Evolutionary conservation across 2,797 vertebrate species (phyloP), one percentile per base, ranked within the genome.

Genomic region (Cuniculus paca): DNA sequence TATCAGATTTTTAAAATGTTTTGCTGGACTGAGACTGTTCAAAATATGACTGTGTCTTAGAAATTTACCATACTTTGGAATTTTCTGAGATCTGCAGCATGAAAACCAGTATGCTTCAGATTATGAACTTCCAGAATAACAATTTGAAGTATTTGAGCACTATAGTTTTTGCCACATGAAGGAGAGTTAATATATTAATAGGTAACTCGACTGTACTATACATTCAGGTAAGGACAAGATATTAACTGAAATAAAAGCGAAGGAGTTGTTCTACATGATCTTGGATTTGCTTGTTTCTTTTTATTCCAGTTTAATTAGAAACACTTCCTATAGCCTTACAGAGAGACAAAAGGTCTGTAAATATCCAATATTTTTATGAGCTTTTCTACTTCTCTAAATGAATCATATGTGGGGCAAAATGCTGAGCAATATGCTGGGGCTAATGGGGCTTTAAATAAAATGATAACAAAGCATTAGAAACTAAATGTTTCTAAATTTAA

Each of bases 391-490:
- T 89, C 63, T 96, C 63, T 94, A 82, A 89, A 91, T 95, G 88
- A 96, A 95, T 97, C 91, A 95, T 88, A 91, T 52, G 4, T 84
- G 56, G 17, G 28, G 45, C 16, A 97, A 85, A 96, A 95, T 48
- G 10, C 36, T 88, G 52, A 95, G 56, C 95, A 95, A 60, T 91
- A 86, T 84, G 31, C 58, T 97, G 60, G 74, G 54, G 65, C 63
- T 97, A 95, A 98, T 97, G 82, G 63, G 39, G 72, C 75, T 96
- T 97, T 97, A 97, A 97, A 95, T 97, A 96, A 96, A 98, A 92
- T 92, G 79, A 42, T 50, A 95, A 88, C 65, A 94, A 72, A 95
- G 34, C 13, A 45, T 93, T 88, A 87, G 88, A 96, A 96, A 87
- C 50, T 39, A 96, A 97, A 90, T 91, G 45, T 86, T 97, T 96